Conservation (phyloP, 2,888 invertebrate species). For the Caenorhabditis becei region DNA sequence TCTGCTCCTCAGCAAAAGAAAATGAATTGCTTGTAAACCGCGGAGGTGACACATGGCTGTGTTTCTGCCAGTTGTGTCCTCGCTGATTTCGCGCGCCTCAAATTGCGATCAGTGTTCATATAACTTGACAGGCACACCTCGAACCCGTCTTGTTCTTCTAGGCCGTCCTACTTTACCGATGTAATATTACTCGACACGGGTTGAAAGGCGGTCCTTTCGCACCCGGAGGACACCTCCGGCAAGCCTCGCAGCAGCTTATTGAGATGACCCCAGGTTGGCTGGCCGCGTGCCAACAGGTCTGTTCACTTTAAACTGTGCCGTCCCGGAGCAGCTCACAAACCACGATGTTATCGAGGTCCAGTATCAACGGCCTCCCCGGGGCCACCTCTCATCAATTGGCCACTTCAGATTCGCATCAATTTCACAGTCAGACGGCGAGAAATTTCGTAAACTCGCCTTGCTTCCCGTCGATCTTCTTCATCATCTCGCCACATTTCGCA, state of each 20-base stretch:
- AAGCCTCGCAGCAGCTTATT: conserved; percentile 22
- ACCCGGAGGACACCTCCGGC: not conserved
- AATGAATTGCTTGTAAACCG: conserved; percentile 60
- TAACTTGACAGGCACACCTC: conserved; percentile 7
- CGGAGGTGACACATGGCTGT: conserved; percentile 27
- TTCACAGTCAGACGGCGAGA: conserved; percentile 44
- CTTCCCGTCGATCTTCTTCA: conserved; percentile 34
- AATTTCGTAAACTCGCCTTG: conserved; percentile 50
- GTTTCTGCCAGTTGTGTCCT: not conserved
- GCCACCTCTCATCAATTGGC: conserved; percentile 36
- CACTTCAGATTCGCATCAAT: conserved; percentile 47
- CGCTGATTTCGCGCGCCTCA: conserved; percentile 1
- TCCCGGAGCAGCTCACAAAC: conserved; percentile 27
- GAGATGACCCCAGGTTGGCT: conserved; percentile 49
- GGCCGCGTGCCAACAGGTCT: conserved; percentile 52
- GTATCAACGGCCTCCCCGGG: conserved; percentile 32
- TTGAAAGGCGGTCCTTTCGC: conserved; percentile 3
- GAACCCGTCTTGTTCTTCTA: conserved; percentile 2
- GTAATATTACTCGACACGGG: conserved; percentile 17
- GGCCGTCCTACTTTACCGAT: not conserved
- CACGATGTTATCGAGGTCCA: conserved; percentile 47
- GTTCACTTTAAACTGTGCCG: conserved; percentile 45
- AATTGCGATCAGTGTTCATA: not conserved
- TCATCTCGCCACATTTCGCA: conserved; percentile 57
- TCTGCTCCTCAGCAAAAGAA: conserved; percentile 55